phyloP scores from a whole-genome alignment of 2,113 vertebrate species.

The Pitta sordida region DNA sequence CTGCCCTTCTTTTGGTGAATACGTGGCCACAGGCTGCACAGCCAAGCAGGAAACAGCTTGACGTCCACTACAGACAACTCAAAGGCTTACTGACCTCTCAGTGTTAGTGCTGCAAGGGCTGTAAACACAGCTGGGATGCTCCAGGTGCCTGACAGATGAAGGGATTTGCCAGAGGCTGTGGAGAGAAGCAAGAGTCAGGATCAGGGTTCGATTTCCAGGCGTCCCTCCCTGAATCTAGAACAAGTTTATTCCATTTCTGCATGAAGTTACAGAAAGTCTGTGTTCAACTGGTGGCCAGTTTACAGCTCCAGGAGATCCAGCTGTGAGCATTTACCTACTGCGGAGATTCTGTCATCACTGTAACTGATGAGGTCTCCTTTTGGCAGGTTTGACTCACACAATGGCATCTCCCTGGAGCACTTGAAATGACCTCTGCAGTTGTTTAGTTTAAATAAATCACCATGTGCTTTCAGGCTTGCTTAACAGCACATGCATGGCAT shows the following conservation, averaged over 20 bases:
- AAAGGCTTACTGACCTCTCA: not conserved
- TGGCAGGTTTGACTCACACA: not conserved
- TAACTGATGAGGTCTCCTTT: not conserved
- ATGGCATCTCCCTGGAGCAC: not conserved
- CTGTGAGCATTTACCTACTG: not conserved
- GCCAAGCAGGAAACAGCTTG: not conserved
- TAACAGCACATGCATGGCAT: rapidly evolving
- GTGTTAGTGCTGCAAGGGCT: not conserved
- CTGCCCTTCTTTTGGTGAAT: not conserved
- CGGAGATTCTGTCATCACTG: not conserved
- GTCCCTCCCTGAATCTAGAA: not conserved
- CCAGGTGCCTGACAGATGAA: not conserved
- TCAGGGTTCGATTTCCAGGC: not conserved
- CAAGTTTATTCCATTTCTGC: not conserved
- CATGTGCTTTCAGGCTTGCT: not conserved
- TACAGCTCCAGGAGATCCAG: not conserved
- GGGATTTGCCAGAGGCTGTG: not conserved
- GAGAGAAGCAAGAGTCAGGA: not conserved
- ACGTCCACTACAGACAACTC: not conserved
- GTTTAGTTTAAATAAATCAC: not conserved
- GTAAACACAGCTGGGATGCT: not conserved
- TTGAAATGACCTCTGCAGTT: not conserved
- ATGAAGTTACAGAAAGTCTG: rapidly evolving
- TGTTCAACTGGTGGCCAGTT: not conserved
- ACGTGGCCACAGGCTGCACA: rapidly evolving